Percentiles rank a stretch among this genome's conserved stretches.
These are phyloP conservation scores for Dermochelys coriacea DNA, from an alignment of 2,797 vertebrate species.

Conservation along the genomic window DNA sequence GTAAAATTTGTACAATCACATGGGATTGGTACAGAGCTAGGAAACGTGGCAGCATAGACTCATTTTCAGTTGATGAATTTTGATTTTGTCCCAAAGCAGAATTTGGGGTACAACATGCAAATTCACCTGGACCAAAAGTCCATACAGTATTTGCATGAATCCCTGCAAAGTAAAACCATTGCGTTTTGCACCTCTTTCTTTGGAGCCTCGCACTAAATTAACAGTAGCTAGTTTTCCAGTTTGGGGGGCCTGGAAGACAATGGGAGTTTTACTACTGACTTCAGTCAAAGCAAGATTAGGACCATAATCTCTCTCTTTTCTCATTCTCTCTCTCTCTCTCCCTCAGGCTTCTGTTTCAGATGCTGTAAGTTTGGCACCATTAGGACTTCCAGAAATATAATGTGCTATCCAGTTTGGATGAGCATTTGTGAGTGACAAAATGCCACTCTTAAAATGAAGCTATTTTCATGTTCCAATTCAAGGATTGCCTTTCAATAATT, in stretches of 20 bases:
- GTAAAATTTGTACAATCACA: background rate
- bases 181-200: background rate
- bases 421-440: constrained; percentile 49
- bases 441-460: constrained; percentile 31
- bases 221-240: background rate
- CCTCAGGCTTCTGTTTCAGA: background rate
- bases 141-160: background rate
- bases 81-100: background rate
- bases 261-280: background rate
- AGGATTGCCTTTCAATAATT: constrained; percentile 65
- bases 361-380: background rate
- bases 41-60: background rate
- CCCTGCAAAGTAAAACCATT: background rate
- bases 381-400: background rate
- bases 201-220: background rate
- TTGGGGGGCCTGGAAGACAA: background rate
- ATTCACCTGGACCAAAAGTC: background rate
- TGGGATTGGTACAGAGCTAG: background rate
- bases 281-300: background rate
- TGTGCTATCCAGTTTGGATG: background rate
- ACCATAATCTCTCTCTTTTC: background rate
- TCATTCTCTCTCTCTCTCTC: background rate
- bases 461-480: constrained; percentile 44
- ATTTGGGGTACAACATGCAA: background rate
- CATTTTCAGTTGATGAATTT: background rate